Conservation (phyloP, 2,113 vertebrate genomes). For the Paratilapia polleni region DNA sequence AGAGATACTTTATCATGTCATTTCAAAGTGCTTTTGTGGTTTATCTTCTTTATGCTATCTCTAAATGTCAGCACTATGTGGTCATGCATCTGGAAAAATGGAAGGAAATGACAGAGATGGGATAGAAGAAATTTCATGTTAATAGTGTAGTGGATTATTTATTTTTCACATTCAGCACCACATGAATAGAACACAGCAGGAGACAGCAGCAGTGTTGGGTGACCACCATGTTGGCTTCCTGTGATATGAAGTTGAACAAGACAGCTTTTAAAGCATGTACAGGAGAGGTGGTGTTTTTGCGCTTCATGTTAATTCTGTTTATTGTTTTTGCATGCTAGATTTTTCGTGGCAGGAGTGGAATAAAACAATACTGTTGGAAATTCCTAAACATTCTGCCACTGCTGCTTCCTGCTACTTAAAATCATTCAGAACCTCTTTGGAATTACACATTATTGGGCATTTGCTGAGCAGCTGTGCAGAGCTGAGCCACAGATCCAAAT, state of each 20-base stretch:
- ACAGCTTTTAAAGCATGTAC: not conserved
- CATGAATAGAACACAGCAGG: slow-evolving; percentile 6
- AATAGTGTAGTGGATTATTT: slow-evolving; percentile 15
- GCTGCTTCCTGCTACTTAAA: not conserved
- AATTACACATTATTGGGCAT: not conserved
- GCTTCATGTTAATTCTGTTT: not conserved
- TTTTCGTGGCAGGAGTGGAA: not conserved
- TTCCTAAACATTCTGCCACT: not conserved
- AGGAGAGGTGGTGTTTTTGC: not conserved
- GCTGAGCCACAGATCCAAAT: not conserved
- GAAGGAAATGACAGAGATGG: not conserved
- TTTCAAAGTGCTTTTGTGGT: not conserved
- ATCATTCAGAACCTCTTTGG: not conserved
- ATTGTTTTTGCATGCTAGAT: not conserved
- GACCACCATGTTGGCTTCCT: not conserved
- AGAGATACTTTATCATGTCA: slow-evolving; percentile 1
- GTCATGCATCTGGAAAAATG: not conserved
- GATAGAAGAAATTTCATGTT: not conserved
- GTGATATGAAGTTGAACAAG: not conserved
- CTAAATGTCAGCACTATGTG: slow-evolving; percentile 3
- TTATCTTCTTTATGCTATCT: not conserved
- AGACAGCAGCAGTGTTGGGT: not conserved
- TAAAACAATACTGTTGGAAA: not conserved
- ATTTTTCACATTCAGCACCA: slow-evolving; percentile 15
- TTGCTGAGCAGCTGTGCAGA: not conserved